These are phyloP conservation scores for Hedychridium roseum DNA, from an alignment of 2,888 invertebrate genomes.

Conservation along the genomic window DNA sequence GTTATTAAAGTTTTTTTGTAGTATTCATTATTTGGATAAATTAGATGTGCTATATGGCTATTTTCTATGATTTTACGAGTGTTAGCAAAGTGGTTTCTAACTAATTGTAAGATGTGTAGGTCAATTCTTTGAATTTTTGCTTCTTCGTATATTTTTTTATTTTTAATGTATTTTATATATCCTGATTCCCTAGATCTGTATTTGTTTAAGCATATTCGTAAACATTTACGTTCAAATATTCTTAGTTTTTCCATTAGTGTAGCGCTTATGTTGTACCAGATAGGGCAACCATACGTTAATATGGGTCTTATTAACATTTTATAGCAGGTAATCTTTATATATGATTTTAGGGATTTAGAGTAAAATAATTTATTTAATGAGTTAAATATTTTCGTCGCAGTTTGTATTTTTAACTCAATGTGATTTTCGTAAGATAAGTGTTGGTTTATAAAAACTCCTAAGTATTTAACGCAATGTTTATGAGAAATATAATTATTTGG, in stretches of 20 bases:
- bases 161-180: constrained; percentile 6
- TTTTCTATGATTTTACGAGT: not conserved
- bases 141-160: constrained; percentile 7
- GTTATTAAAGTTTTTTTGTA: not conserved
- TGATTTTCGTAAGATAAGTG: not conserved
- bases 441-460: not conserved
- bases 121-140: constrained; percentile 5
- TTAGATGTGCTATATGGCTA: not conserved
- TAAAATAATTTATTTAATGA: not conserved
- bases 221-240: constrained; percentile 16
- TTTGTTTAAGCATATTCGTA: not conserved
- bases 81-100: not conserved
- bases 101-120: not conserved
- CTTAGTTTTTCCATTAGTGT: constrained; percentile 11
- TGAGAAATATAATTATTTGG: not conserved
- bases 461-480: not conserved
- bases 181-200: not conserved
- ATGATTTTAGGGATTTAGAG: not conserved
- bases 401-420: not conserved
- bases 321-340: not conserved
- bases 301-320: not conserved
- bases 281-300: constrained; percentile 1
- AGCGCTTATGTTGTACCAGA: constrained; percentile 12
- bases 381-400: not conserved
- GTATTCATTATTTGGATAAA: not conserved